A percentile compares a stretch with the other conserved stretches of the same genome.
These are phyloP conservation scores for Sylvia atricapilla DNA, from an alignment of 2,113 vertebrate genomes.

Conservation along the genomic window DNA sequence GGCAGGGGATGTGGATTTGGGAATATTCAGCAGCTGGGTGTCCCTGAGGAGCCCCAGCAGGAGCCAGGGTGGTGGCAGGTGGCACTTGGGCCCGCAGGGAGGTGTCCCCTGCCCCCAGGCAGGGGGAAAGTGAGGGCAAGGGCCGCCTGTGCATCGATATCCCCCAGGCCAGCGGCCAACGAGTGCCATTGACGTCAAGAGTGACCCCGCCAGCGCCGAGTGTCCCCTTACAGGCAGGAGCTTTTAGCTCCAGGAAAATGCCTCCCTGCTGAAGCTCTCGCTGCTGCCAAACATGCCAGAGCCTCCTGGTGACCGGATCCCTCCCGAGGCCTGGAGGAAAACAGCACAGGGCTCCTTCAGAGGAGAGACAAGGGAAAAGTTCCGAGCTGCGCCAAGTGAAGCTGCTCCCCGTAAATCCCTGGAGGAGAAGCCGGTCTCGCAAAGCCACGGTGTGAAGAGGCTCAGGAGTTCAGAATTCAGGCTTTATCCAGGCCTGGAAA, in stretches of 20 bases:
- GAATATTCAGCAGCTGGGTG: background rate
- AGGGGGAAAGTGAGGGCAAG: background rate
- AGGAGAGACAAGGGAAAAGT: background rate
- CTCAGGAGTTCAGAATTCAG: background rate
- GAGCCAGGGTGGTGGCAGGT: background rate
- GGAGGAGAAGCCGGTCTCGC: background rate
- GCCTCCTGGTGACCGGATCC: background rate
- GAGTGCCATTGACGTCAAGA: conserved; percentile 53
- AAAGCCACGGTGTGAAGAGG: background rate
- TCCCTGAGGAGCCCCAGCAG: background rate
- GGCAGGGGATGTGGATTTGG: background rate
- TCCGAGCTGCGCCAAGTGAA: background rate
- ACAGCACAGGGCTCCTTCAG: background rate
- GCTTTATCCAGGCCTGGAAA: background rate
- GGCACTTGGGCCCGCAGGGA: background rate
- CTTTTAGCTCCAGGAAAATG: conserved; percentile 25
- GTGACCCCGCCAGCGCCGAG: conserved; percentile 34
- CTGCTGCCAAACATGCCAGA: background rate
- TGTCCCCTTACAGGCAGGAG: conserved; percentile 55
- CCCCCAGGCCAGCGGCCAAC: conserved; percentile 9
- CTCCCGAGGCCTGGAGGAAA: background rate
- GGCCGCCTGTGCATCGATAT: conserved; percentile 26
- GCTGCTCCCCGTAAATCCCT: background rate
- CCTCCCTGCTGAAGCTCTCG: background rate
- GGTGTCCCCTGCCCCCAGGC: background rate